Conservation (phyloP, 2,797 vertebrate species). For the Sandelia bainsii region DNA sequence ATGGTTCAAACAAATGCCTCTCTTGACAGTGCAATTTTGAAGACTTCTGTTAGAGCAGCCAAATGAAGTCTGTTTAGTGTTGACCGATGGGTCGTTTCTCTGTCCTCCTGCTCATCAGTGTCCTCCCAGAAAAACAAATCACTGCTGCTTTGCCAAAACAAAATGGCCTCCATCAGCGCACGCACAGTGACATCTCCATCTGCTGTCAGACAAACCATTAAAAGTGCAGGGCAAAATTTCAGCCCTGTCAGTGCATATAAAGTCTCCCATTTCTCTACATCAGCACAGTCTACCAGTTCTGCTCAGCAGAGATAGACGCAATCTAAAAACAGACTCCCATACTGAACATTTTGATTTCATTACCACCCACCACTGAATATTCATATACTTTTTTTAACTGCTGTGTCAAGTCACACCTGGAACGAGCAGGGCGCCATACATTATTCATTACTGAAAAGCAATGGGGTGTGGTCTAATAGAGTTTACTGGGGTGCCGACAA, state of each 20-base stretch:
- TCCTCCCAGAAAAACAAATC: slow-evolving; percentile 79
- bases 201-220: slow-evolving; percentile 85
- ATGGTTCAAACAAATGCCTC: slow-evolving; percentile 39
- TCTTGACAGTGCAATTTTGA: slow-evolving; percentile 48
- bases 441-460: slow-evolving; percentile 85
- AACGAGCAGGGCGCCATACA: slow-evolving; percentile 76
- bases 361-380: slow-evolving; percentile 86
- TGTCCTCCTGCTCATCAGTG: slow-evolving; percentile 69
- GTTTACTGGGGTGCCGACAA: slow-evolving; percentile 76
- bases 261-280: slow-evolving; percentile 86
- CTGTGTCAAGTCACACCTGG: slow-evolving; percentile 83
- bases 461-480: slow-evolving; percentile 84
- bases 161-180: slow-evolving; percentile 79
- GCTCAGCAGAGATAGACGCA: slow-evolving; percentile 77
- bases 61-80: slow-evolving; percentile 73
- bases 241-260: slow-evolving; percentile 86
- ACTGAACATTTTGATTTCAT: slow-evolving; percentile 87
- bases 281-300: slow-evolving; percentile 83
- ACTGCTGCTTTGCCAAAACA: slow-evolving; percentile 75
- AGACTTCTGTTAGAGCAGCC: slow-evolving; percentile 48
- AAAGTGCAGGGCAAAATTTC: slow-evolving; percentile 83
- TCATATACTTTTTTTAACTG: slow-evolving; percentile 80
- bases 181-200: slow-evolving; percentile 82
- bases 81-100: slow-evolving; percentile 76
- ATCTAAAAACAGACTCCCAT: slow-evolving; percentile 81